These are phyloP conservation scores for Ryuthela nishihirai DNA, from an alignment of 2,888 invertebrate species.

Conservation along the genomic window DNA sequence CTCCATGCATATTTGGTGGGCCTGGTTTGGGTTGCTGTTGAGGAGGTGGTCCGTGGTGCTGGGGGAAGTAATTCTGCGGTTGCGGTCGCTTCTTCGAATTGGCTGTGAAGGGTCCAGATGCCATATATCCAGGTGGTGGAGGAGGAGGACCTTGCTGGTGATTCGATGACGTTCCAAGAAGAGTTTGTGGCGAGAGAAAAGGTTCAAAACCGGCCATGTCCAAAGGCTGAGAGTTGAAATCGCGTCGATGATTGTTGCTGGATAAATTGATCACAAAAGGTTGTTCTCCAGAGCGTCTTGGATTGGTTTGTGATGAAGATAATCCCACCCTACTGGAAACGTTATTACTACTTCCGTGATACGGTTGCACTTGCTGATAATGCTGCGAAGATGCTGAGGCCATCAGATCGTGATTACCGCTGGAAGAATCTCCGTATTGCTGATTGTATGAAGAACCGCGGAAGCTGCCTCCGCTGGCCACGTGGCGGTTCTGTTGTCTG, in stretches of 20 bases:
- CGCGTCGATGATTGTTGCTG: neutral
- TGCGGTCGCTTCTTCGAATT: too few species aligned
- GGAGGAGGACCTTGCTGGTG: neutral
- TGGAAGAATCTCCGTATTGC: too few species aligned
- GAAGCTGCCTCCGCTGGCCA: too few species aligned
- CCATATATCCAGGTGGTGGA: neutral
- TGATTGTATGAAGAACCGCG: neutral
- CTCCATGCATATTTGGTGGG: neutral
- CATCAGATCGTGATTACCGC: conserved; percentile 6
- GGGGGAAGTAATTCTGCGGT: too few species aligned
- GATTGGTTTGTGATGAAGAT: neutral
- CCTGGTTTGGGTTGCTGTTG: neutral
- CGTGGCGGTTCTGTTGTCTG: neutral
- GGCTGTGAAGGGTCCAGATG: neutral
- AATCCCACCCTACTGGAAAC: neutral
- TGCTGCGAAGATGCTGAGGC: conserved; percentile 10
- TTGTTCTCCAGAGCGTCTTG: conserved; percentile 13
- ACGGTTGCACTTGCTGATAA: neutral
- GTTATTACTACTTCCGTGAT: neutral
- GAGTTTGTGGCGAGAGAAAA: neutral
- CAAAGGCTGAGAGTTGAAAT: conserved; percentile 12
- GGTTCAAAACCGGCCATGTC: conserved; percentile 31
- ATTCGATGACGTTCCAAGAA: neutral
- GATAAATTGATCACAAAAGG: neutral
- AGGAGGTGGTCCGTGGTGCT: neutral